Evolutionary conservation across 2,888 invertebrate genomes (phyloP), one percentile per base, ranked within the genome.

Genomic region (Hydrotaea diabolus): DNA sequence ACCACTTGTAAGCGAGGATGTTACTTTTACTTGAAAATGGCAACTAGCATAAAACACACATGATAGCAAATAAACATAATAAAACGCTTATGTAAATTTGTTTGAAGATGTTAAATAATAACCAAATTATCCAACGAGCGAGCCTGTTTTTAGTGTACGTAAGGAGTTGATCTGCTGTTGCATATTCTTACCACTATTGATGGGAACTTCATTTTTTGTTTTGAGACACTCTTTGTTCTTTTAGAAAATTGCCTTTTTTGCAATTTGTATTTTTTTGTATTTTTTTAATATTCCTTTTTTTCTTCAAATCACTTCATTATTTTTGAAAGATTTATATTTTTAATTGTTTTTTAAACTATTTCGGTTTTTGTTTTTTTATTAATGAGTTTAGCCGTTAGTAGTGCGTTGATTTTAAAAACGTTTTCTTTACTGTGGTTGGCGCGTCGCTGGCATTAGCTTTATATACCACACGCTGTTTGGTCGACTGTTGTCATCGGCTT

Each of bases 391-490:
- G 13, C 31, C 72, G 69, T 76, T 89, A 89, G 89, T n/a, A 15
- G 31, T 1, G 66, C 59, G 66, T 39, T 19, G 57, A 23, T 66
- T 62, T 71, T 36, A 80, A 74, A 84, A 36, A 23, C 19, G 77
- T 66, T 82, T 89, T 89, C 87, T 89, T 88, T 87, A 92, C 92
- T 92, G 90, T 89, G 89, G 87, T 87, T 88, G 89, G 88, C 89
- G 90, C 90, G 87, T 89, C 87, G 86, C 87, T 79, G 83, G 88
- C 88, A 88, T 88, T 89, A 87, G 87, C 91, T 91, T 92, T 92
- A 90, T 92, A 92, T 92, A 91, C 87, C 85, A 13, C 73, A 66
- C 53, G 72, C 78, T 59, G 73, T 57, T 66, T 49, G 49, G 21
- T 26, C 39, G 2, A 2, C 3, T 2, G 31, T 17, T 36, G 13